Evolutionary conservation across 1,140 invertebrate species (phyloP), one percentile per base, ranked within the genome.

Genomic region (Drosophila sulfurigaster): DNA sequence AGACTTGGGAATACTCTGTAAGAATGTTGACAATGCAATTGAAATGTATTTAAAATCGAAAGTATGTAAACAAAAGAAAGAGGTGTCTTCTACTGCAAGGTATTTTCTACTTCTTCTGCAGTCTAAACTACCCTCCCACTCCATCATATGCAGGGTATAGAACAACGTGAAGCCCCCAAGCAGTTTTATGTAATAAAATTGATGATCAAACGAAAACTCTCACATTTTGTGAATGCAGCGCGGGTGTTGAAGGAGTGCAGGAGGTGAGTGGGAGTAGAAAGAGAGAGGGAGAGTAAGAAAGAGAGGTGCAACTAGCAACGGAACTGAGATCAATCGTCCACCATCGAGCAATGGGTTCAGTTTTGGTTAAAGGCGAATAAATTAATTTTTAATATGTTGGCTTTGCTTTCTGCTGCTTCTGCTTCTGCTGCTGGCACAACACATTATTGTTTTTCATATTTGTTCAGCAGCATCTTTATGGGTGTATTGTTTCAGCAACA

Each of bases 141-240:
- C 25, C 11, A 20, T 10, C 38, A 2, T 32, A 6, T 45, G 13
- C 32, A 35, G 35, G 51, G 66, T 75, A 54, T 59, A 13, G 16
- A 45, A 63, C 54, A 79, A 76, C 59, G 87, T 75, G 70, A 81
- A 86, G 49, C 72, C 66, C 65, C 72, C 63, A 73, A 76, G 41
- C 30, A 52, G 52, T 52, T 38, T 41, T 60, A 66, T 68, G 82
- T 81, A 87, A 88, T 87, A 88, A 87, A 87, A 78, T 87, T 87
- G 83, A 87, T 87, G 83, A 87, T 87, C 83, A 87, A 87, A 87
- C 85, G 83, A 87, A 87, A 87, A 88, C 83, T 87, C 83, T 87
- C 83, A 87, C 83, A 75, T 83, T 51, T 63, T 64, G 49, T 64
- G 41, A 43, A 43, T 43, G 45, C 46, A 32, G 7, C 0, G 16